Base-by-base conservation (phyloP, 2,113 vertebrate species). In the Pavo muticus region DNA sequence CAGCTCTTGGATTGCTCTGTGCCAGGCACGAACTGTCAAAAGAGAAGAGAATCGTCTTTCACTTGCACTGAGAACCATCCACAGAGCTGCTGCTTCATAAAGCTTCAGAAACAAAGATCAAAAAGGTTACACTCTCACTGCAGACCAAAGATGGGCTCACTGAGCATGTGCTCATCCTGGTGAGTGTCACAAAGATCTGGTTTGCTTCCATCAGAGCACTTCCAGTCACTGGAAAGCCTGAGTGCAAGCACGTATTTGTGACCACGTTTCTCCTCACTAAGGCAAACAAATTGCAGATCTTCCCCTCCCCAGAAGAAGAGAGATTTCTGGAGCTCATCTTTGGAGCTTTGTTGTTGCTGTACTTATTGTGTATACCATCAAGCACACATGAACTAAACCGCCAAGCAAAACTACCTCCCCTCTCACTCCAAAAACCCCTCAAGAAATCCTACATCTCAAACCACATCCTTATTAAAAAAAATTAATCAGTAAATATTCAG, bases 391-490 rank as follows among this genome's bases (percentile, higher is more conserved):
- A 95, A 88, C 60, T 90, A 81, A 91, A 91, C 77, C 87, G 69
- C 52, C 47, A 77, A 74, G 82, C 71, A 77, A 72, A 50, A 77
- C 60, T 78, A 77, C 35, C 48, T 92, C 84, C 81, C 32, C 39
- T 56, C 65, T 77, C 64, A 84, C 88, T 90, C 76, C 25, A 85
- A 88, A 90, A 91, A 5, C 0, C 39, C 87, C 85, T 90, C 64
- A 70, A 94, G 85, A 96, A 94, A 96, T 81, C 40, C 52, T 0
- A 57, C 65, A 56, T 90, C 76, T 87, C 90, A 95, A 94, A 95
- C 91, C 94, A 96, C 94, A 93, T 95, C 93, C 90, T 94, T 95
- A 93, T 95, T 96, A 91, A 93, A 94, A 85, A 35, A 87, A 85
- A 91, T 84, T 93, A 95, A 91, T 88, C 91, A 78, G 85, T 88